Evolutionary conservation across 1,140 invertebrate genomes (phyloP), one percentile per base, ranked within the genome.

Genomic region (Dolichoris vasculosae): DNA sequence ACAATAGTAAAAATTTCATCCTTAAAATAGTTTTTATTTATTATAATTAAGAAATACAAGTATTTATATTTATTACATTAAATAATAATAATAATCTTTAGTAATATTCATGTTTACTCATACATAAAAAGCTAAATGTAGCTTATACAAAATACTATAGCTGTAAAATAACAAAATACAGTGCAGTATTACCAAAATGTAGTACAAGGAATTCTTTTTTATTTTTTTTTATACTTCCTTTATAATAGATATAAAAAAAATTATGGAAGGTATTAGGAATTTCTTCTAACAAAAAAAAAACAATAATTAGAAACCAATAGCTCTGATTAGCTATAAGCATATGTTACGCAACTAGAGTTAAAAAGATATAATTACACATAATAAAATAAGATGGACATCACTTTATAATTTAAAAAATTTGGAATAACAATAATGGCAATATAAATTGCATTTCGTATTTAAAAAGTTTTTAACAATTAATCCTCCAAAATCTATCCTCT

Each of bases 101-200:
- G 77, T 55, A 51, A 11, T 51, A 46, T 51, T 4, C 17, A 35
- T 20, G 46, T 20, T 26, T n/a, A 32, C 55, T 46, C 38, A 40
- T 55, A n/a, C 26, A 26, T 46, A 46, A 59, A 71, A 11, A 75
- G 20, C n/a, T 17, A 26, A 15, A 79, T 30, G 55, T 43, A 84
- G 76, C n/a, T n/a, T n/a, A n/a, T 26, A 26, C 55, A 13, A 4
- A 26, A 59, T 3, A 59, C 55, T 26, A 9, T 26, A 59, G 26
- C 55, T n/a, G 20, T 59, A 59, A 26, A 9, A 9, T 59, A 59
- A 26, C 4, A 2, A 59, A 59, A 59, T 26, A 59, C 55, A 59
- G 38, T 13, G 35, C 83, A 78, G 59, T 84, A 78, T 84, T 84
- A 51, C 69, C n/a, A 78, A 32, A 48, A 78, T 55, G 46, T 17